Evolutionary conservation across 2,113 vertebrate genomes (phyloP).

Genomic region (Nesogale talazaci): DNA sequence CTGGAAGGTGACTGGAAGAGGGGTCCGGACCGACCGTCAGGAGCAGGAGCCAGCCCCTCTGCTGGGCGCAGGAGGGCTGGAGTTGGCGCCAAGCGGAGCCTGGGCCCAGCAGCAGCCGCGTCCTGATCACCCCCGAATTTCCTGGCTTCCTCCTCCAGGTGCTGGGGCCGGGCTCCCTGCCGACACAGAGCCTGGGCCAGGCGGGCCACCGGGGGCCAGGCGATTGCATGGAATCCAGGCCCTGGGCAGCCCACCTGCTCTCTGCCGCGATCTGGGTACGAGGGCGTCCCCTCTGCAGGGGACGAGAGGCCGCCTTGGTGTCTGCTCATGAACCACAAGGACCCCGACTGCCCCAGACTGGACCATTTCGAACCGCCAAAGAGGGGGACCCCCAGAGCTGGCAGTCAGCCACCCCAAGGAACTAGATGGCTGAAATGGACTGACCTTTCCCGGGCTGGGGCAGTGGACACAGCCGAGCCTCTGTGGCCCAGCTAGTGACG

Average conservation of each 20-base stretch:
- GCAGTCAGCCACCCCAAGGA: slow-evolving; percentile 59
- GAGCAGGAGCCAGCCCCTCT: neutral
- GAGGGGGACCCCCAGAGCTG: slow-evolving; percentile 38
- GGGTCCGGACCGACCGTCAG: neutral
- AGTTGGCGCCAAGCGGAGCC: neutral
- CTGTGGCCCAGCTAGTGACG: slow-evolving; percentile 75
- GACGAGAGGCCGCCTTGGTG: slow-evolving; percentile 30
- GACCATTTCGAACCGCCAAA: slow-evolving; percentile 64
- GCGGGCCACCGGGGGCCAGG: neutral
- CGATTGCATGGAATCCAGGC: slow-evolving; percentile 26
- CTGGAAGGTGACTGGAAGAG: slow-evolving; percentile 29
- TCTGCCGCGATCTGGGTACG: slow-evolving; percentile 5
- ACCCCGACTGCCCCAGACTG: slow-evolving; percentile 65
- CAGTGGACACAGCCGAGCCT: slow-evolving; percentile 46
- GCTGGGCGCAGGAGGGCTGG: slow-evolving; percentile 64
- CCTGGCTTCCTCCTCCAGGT: neutral
- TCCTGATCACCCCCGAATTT: neutral
- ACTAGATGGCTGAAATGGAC: slow-evolving; percentile 67
- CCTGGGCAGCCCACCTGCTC: neutral
- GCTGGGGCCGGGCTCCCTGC: neutral
- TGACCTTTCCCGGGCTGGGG: slow-evolving; percentile 32
- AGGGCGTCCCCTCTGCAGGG: slow-evolving; percentile 61
- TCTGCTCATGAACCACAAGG: slow-evolving; percentile 77
- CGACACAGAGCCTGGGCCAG: neutral
- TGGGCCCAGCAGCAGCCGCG: neutral